Conservation (phyloP, 2,113 vertebrate species). For the Eurypyga helias region DNA sequence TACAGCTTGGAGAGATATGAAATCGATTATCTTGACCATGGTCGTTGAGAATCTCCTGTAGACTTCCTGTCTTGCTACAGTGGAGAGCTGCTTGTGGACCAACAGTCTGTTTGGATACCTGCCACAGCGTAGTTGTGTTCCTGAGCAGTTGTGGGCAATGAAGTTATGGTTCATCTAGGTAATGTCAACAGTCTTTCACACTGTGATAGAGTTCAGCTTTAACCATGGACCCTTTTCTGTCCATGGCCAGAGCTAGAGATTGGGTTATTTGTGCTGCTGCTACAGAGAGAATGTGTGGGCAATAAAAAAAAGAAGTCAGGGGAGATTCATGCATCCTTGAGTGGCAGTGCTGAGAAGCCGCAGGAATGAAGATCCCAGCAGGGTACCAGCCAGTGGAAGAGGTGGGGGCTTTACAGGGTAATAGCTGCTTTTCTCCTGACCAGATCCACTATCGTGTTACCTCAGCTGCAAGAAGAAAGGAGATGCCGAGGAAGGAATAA, state of each 20-base stretch:
- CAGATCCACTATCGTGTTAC: background rate
- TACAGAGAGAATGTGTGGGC: background rate
- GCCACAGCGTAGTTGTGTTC: background rate
- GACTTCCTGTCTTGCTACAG: background rate
- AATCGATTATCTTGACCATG: background rate
- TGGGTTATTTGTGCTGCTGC: background rate
- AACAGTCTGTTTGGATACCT: background rate
- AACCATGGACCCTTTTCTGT: background rate
- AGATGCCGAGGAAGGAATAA: background rate
- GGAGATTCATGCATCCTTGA: background rate
- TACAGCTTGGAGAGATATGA: background rate
- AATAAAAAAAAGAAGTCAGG: background rate
- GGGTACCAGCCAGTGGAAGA: background rate
- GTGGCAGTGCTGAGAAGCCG: background rate
- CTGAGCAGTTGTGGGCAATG: background rate
- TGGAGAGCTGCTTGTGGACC: background rate
- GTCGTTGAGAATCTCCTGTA: background rate
- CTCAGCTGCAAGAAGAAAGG: background rate
- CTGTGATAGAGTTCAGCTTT: background rate
- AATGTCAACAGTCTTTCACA: background rate
- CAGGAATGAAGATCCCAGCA: background rate
- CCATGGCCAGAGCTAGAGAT: background rate
- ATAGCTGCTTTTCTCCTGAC: background rate
- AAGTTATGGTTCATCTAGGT: background rate
- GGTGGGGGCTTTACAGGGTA: background rate